These are phyloP conservation scores for silkworm (Bombyx mori) DNA, from an alignment of 1,140 invertebrate species.

Conservation along the genomic window DNA sequence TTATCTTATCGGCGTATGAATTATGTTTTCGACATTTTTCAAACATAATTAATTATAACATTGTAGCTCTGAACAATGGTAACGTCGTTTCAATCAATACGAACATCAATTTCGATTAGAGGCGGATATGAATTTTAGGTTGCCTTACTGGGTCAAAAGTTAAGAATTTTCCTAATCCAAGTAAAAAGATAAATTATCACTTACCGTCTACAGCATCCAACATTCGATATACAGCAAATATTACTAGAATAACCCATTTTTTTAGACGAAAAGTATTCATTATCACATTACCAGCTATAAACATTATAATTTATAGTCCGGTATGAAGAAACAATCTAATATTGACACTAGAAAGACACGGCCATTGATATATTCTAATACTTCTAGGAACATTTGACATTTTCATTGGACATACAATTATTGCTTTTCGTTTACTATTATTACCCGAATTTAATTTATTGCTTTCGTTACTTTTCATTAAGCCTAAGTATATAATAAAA, in stretches of 20 bases:
- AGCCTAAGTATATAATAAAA: conserved; percentile 2
- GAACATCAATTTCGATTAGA: too few species aligned
- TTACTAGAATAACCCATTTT: conserved; percentile 38
- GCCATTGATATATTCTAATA: conserved; percentile 34
- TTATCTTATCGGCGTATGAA: too few species aligned
- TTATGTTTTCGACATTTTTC: too few species aligned
- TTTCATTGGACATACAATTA: conserved; percentile 17
- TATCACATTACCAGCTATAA: conserved; percentile 40
- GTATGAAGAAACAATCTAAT: conserved; percentile 43
- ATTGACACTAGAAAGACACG: conserved; percentile 43
- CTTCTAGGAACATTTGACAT: conserved; percentile 41
- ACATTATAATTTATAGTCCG: conserved; percentile 42
- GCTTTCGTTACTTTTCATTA: not conserved
- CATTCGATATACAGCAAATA: conserved; percentile 32
- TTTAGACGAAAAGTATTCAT: conserved; percentile 43
- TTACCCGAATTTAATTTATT: conserved; percentile 5
- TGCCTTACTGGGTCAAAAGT: too few species aligned
- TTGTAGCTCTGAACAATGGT: too few species aligned
- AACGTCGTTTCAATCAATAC: too few species aligned
- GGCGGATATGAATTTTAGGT: too few species aligned
- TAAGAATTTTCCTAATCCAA: not conserved
- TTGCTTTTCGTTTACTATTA: conserved; percentile 3
- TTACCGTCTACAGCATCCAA: conserved; percentile 40
- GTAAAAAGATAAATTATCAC: conserved; percentile 11
- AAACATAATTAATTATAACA: too few species aligned